Conservation (phyloP, 2,113 vertebrate genomes). For the Zosterops japonicus region DNA sequence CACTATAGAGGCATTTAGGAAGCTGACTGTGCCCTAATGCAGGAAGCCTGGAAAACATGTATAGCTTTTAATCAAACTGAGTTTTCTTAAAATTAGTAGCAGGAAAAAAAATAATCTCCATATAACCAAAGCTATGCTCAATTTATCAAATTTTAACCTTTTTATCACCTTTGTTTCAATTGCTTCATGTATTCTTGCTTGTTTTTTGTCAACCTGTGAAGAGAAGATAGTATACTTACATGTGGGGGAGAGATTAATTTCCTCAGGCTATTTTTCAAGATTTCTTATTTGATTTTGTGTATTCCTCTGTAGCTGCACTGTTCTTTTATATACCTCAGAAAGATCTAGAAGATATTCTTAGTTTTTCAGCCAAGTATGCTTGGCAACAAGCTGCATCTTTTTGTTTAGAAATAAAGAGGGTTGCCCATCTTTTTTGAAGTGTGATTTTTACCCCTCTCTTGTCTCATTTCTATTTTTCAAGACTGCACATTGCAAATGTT, state of each 20-base stretch:
- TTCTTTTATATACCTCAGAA: background rate
- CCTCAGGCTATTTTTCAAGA: constrained; percentile 9
- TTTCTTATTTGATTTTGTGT: background rate
- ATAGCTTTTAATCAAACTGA: background rate
- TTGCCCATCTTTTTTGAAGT: background rate
- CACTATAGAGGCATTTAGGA: background rate
- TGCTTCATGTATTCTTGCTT: background rate
- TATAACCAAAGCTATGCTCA: background rate
- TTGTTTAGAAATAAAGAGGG: background rate
- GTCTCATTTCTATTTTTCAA: background rate
- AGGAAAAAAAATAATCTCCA: background rate
- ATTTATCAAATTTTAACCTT: background rate
- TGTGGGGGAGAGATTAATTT: background rate
- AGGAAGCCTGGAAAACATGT: background rate
- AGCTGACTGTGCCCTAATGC: background rate
- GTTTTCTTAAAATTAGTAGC: background rate
- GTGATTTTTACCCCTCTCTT: background rate
- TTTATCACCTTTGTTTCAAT: background rate
- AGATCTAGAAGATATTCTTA: background rate
- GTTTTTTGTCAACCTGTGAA: background rate
- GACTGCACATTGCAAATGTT: background rate
- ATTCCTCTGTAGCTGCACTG: background rate
- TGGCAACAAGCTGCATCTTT: background rate
- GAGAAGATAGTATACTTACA: background rate
- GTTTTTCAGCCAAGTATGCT: background rate